These are phyloP conservation scores for Prionace glauca DNA, from an alignment of 2,797 vertebrate genomes.

Conservation along the genomic window DNA sequence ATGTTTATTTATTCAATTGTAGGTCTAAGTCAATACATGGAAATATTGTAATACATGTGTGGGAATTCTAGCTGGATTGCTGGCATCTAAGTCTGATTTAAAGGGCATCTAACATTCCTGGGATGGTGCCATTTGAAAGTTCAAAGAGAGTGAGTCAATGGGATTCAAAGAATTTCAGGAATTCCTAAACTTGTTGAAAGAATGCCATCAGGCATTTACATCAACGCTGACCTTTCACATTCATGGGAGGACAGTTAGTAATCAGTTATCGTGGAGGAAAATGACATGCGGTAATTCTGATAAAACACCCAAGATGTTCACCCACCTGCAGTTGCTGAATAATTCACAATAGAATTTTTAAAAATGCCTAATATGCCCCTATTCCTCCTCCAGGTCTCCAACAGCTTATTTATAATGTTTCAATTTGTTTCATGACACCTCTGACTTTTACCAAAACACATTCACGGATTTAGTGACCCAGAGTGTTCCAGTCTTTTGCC, in stretches of 20 bases:
- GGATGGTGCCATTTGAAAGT: neutral
- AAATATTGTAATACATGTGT: neutral
- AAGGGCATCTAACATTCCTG: neutral
- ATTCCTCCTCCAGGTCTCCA: neutral
- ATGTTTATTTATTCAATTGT: neutral
- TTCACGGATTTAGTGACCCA: neutral
- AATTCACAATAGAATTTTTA: too few species aligned
- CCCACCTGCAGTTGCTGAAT: neutral
- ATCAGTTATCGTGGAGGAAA: neutral
- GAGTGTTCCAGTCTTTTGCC: neutral
- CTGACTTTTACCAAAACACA: neutral
- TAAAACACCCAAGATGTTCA: neutral
- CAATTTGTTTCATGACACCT: neutral
- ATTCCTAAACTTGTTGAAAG: neutral
- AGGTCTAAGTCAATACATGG: neutral
- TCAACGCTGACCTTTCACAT: neutral
- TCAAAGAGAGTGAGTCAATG: neutral
- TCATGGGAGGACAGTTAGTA: too few species aligned
- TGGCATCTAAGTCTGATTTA: constrained; percentile 10
- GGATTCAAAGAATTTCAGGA: constrained; percentile 8
- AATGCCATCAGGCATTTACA: neutral
- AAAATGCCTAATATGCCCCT: neutral
- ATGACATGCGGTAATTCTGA: neutral
- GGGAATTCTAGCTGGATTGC: neutral
- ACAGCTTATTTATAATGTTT: neutral